Percentiles rank a stretch among this genome's conserved stretches.
These are phyloP conservation scores for Dicranocentrus wangi DNA, from an alignment of 2,888 invertebrate species.

Conservation along the genomic window DNA sequence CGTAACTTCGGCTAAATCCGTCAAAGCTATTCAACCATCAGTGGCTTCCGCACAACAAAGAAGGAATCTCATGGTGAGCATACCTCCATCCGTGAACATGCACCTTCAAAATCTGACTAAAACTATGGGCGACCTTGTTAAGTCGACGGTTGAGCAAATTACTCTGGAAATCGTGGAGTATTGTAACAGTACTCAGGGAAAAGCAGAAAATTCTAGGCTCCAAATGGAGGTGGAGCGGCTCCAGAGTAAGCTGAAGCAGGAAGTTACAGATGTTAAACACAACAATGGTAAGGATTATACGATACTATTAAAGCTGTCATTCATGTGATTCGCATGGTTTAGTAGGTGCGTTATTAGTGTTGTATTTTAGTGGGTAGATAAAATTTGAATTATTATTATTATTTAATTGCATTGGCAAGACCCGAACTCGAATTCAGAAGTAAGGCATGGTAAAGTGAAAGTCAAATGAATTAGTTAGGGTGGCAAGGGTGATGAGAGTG, in stretches of 20 bases:
- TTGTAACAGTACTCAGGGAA: conserved; percentile 55
- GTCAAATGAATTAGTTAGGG: no score
- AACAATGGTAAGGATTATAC: conserved; percentile 79
- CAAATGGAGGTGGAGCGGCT: conserved; percentile 59
- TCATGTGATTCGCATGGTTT: neutral
- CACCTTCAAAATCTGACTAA: conserved; percentile 69
- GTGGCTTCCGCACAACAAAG: conserved; percentile 52
- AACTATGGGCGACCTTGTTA: conserved; percentile 68
- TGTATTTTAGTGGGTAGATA: no score
- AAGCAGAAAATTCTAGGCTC: conserved; percentile 51
- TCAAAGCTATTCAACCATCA: conserved; percentile 29
- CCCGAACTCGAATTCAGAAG: no score
- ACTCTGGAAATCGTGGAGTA: conserved; percentile 70
- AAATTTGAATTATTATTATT: no score
- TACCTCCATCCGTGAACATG: conserved; percentile 66
- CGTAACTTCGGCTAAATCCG: neutral
- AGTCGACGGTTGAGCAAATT: conserved; percentile 70
- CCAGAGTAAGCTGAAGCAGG: conserved; percentile 80
- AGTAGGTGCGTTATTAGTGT: no score
- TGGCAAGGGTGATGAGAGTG: no score
- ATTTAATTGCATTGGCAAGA: no score
- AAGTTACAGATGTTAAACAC: conserved; percentile 84
- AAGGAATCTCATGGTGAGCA: conserved; percentile 62
- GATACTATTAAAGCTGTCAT: no score
- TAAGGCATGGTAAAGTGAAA: no score